Base-by-base conservation (phyloP, 2,113 vertebrate genomes). In the Microcebus ravelobensis region DNA sequence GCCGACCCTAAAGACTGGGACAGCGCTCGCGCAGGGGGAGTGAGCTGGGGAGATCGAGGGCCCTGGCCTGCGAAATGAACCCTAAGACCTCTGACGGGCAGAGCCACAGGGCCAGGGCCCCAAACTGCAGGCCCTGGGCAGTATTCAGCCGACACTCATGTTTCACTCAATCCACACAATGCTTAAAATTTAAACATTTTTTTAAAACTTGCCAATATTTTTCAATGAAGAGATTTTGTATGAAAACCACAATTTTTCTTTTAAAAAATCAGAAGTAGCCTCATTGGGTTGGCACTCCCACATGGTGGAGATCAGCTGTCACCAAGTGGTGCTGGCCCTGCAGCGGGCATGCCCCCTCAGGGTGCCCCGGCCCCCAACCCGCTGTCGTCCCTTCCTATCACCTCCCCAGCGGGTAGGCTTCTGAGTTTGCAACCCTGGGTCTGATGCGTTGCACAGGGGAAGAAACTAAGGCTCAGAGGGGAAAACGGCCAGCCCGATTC, bases 281-380 rank as follows among this genome's bases (percentile, higher is more conserved):
- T 13, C 18, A 0, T 2, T 1, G 6, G 20, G 1, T 21, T 17
- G 73, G 27, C 31, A 14, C 18, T 61, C 52, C 39, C 36, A 20
- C 0, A 0, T 8, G 34, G 50, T 0, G 5, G 29, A 29, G 11
- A 21, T 36, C 34, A 21, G 36, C 50, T 42, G 34, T 21, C 25
- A 5, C 48, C 2, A 7, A 55, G 20, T 12, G 11, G 25, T 74
- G 45, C 52, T 42, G 80, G 25, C 45, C n/a, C 57, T 50, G 9
- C 59, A 67, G 59, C 29, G 5, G 11, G 1, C 1, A 0, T 4
- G 18, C 10, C 6, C 9, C n/a, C 5, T 20, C 20, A 8, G 2
- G 23, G 25, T 9, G 14, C 13, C 21, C 34, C 29, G 1, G 1
- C 39, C 29, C 23, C 5, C 2, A 45, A 45, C 45, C 2, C 29